phyloP scores from a whole-genome alignment of 2,113 vertebrate genomes.

The Trochalopteron elliotii region DNA sequence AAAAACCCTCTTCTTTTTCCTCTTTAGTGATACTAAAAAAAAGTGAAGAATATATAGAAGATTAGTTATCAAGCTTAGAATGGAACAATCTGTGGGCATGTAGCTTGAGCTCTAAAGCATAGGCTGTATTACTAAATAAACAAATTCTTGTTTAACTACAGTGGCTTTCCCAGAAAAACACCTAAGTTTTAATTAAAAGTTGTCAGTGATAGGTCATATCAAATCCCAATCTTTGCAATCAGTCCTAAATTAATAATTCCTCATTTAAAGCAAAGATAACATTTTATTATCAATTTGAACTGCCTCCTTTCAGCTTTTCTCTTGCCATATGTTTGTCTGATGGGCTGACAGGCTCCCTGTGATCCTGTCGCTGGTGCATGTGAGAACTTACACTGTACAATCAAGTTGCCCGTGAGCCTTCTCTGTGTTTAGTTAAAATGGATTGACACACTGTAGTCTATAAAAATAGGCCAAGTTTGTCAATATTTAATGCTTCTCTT shows the following conservation, averaged over 20 bases:
- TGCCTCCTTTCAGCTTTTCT: background rate
- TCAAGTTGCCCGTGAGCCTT: background rate
- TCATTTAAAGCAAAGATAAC: background rate
- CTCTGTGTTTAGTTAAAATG: background rate
- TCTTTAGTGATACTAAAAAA: background rate
- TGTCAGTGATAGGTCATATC: background rate
- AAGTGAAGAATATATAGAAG: background rate
- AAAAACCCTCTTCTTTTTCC: rapidly evolving
- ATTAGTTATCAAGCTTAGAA: background rate
- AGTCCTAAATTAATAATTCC: background rate
- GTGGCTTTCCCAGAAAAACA: background rate
- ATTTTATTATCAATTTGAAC: background rate
- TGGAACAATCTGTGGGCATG: background rate
- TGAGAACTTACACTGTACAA: background rate
- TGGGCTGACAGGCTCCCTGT: background rate
- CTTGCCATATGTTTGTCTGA: background rate
- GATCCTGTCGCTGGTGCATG: background rate
- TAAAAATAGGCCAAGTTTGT: background rate
- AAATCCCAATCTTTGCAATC: background rate
- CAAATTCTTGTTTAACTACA: background rate
- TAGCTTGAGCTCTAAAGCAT: background rate
- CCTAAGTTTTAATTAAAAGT: background rate
- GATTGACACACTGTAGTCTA: background rate
- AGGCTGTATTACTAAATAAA: background rate
- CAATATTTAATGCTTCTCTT: background rate